A percentile compares a stretch with the other conserved stretches of the same genome.
phyloP scores from a whole-genome alignment of 2,888 invertebrate genomes.

The Leptogaster cylindrica region DNA sequence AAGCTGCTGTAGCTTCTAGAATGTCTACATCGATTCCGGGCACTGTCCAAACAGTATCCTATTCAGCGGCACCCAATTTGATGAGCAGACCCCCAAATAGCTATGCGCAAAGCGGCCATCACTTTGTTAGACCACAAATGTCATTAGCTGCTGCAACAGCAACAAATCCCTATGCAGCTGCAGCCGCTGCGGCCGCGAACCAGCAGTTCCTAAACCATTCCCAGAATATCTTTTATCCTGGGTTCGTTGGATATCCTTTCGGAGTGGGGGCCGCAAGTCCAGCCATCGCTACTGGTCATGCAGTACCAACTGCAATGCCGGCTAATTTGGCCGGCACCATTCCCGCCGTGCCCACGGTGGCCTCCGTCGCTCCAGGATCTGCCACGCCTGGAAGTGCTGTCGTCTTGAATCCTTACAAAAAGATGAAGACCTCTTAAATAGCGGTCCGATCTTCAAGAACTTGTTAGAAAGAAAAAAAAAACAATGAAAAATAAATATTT shows the following conservation, averaged over 20 bases:
- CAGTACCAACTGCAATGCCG: slow-evolving; percentile 37
- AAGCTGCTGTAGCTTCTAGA: slow-evolving; percentile 46
- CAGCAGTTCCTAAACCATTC: slow-evolving; percentile 23
- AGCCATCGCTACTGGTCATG: slow-evolving; percentile 51
- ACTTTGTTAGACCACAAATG: slow-evolving; percentile 47
- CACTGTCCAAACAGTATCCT: slow-evolving; percentile 1
- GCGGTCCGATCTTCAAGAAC: too few relatives aligned
- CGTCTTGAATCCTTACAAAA: slow-evolving; percentile 84
- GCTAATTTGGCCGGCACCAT: slow-evolving; percentile 37
- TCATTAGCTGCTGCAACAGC: slow-evolving; percentile 49
- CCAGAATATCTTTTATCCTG: slow-evolving; percentile 60
- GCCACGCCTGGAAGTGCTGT: slow-evolving; percentile 58
- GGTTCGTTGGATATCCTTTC: slow-evolving; percentile 64
- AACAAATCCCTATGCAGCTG: slow-evolving; percentile 52
- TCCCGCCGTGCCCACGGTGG: slow-evolving; percentile 47
- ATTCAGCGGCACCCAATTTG: slow-evolving; percentile 30
- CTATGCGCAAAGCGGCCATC: slow-evolving; percentile 37
- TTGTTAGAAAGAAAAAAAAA: neutral
- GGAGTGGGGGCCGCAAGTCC: slow-evolving; percentile 59
- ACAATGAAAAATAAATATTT: slow-evolving; percentile 31
- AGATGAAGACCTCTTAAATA: slow-evolving; percentile 78
- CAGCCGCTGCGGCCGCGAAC: slow-evolving; percentile 50
- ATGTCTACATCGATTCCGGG: slow-evolving; percentile 9
- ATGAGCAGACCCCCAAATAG: slow-evolving; percentile 33
- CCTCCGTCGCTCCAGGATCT: slow-evolving; percentile 49